Evolutionary conservation across 1,140 invertebrate species (phyloP), one percentile per base, ranked within the genome.

Genomic region (Dendroctonus valens): DNA sequence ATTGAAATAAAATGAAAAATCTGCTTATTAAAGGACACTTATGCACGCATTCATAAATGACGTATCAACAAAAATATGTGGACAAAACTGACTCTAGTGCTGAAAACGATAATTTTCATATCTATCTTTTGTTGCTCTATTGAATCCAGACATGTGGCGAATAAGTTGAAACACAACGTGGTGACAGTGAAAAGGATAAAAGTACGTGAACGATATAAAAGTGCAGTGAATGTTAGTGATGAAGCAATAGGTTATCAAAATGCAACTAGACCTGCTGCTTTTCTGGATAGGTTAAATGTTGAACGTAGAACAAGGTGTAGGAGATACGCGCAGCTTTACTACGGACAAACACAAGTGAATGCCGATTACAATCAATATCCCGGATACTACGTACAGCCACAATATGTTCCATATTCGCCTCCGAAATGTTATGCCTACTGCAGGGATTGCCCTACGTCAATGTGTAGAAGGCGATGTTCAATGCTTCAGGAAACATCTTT

Each of bases 321-420:
- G 26, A 53, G 70, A 9, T 69, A 71, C 54, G 59, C 67, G 1
- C 62, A 65, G 38, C 52, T 54, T 37, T 71, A 71, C 57, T 67
- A 70, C 41, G 38, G 50, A 7, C 39, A 62, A 41, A 58, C 42
- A 51, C 14, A 57, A 59, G 12, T n/a, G 41, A 11, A 26, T 40
- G 9, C 58, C 59, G 39, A 50, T 46, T 61, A 55, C 14, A 52
- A 14, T 11, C 48, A 52, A 26, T 57, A 59, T 50, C 55, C 51
- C 11, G 14, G 46, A 11, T 67, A 62, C 37, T 61, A 61, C 14
- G 41, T 50, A 7, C 38, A 26, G n/a, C 53, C 59, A 15, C 39
- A 39, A 5, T 61, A 60, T 38, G 38, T 50, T 1, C 57, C 54
- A 11, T 54, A 48, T 14, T 26, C 58, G 5, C 63, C 59, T 9